A percentile compares a stretch with the other conserved stretches of the same genome.
Evolutionary conservation across 1,140 invertebrate species (phyloP).

Genomic region (Archivesica marissinica): DNA sequence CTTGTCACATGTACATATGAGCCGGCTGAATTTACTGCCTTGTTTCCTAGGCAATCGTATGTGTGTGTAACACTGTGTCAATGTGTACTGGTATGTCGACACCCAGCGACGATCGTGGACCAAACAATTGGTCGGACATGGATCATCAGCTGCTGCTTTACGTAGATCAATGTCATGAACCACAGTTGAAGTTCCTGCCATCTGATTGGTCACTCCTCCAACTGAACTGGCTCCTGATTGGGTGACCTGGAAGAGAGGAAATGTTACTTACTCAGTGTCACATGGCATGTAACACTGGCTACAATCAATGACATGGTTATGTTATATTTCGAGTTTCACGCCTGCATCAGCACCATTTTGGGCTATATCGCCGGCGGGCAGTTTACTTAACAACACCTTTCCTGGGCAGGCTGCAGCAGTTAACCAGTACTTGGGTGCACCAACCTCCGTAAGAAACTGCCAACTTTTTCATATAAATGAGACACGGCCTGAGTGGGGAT

Average conservation of each 20-base stretch:
- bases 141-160: neutral
- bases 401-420: too few species aligned
- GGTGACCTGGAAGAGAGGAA: conserved; percentile 1
- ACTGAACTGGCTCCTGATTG: neutral
- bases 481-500: too few species aligned
- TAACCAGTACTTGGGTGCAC: too few species aligned
- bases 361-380: too few species aligned
- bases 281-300: conserved; percentile 18
- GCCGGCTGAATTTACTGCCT: conserved; percentile 23
- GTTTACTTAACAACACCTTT: too few species aligned
- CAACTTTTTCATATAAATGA: too few species aligned
- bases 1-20: conserved; percentile 24
- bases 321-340: too few species aligned
- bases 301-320: neutral
- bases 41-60: neutral
- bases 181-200: neutral
- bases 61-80: conserved; percentile 36
- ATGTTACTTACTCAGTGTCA: conserved; percentile 14
- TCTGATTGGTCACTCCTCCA: neutral
- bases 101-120: conserved; percentile 44
- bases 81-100: conserved; percentile 37
- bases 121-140: conserved; percentile 37
- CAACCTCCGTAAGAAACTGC: too few species aligned
- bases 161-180: neutral
- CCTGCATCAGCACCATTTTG: too few species aligned